phyloP scores from a whole-genome alignment of 2,797 vertebrate species.

The Brachyrhaphis roseni region DNA sequence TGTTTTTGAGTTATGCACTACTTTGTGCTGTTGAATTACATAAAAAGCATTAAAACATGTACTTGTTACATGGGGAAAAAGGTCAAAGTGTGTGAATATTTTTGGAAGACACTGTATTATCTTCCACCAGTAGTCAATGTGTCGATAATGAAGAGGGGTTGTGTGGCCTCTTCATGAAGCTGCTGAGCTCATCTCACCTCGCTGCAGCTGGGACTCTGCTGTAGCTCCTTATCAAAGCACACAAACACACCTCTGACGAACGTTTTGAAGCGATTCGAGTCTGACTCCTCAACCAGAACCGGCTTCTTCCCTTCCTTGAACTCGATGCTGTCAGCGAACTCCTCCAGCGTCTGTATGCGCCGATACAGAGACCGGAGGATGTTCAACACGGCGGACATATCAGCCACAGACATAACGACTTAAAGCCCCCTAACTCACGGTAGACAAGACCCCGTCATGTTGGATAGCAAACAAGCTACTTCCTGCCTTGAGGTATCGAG shows the following conservation, averaged over 20 bases:
- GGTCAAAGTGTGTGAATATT: background rate
- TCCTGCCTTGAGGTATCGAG: background rate
- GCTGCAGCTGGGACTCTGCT: slow-evolving; percentile 68
- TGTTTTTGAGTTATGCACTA: background rate
- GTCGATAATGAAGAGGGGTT: background rate
- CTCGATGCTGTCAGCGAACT: slow-evolving; percentile 63
- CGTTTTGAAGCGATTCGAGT: slow-evolving; percentile 60
- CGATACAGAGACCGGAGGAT: slow-evolving; percentile 70
- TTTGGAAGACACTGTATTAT: background rate
- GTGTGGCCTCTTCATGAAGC: background rate
- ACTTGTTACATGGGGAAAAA: background rate
- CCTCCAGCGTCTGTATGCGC: slow-evolving; percentile 63
- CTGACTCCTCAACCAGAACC: slow-evolving; percentile 53
- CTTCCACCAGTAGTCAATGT: background rate
- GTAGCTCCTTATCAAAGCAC: slow-evolving; percentile 68
- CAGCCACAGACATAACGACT: slow-evolving; percentile 48
- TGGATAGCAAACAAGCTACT: background rate
- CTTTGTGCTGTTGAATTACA: background rate
- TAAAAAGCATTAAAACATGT: background rate
- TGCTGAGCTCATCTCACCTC: slow-evolving; percentile 59
- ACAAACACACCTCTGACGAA: slow-evolving; percentile 68
- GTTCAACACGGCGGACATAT: slow-evolving; percentile 44
- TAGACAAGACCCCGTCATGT: background rate
- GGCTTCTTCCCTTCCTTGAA: slow-evolving; percentile 69
- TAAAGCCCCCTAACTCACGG: rapidly evolving